phyloP scores from a whole-genome alignment of 1,140 invertebrate genomes.

The Acromyrmex charruanus region DNA sequence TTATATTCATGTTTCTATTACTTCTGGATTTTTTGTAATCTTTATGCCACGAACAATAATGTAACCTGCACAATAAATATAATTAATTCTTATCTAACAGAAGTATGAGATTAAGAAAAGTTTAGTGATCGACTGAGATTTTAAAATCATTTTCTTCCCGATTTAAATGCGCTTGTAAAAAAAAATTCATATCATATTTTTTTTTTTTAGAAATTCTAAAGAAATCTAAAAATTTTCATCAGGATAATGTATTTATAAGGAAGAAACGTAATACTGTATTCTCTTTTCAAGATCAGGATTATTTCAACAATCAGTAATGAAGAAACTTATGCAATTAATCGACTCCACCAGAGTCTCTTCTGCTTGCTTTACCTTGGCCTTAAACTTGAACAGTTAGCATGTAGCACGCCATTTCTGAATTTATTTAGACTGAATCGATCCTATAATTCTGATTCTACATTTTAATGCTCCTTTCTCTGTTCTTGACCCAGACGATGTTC shows the following conservation, averaged over 20 bases:
- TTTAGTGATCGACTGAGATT: background rate
- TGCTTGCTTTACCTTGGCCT: background rate
- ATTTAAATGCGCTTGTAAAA: background rate
- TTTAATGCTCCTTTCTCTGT: background rate
- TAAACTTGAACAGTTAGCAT: background rate
- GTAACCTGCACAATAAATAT: background rate
- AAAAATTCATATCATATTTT: too few relatives aligned
- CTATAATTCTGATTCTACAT: background rate
- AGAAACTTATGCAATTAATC: background rate
- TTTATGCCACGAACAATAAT: slow-evolving; percentile 3
- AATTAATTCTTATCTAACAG: background rate
- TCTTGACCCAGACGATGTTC: background rate
- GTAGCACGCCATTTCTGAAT: slow-evolving; percentile 6
- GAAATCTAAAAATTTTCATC: too few relatives aligned
- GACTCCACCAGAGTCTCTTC: background rate
- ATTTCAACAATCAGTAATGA: background rate
- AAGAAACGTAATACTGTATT: background rate
- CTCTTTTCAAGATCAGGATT: background rate
- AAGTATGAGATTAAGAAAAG: slow-evolving; percentile 4
- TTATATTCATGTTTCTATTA: background rate
- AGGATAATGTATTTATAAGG: too few relatives aligned
- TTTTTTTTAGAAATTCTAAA: too few relatives aligned
- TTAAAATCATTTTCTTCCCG: background rate
- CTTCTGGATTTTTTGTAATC: background rate
- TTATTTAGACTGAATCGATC: background rate